A percentile compares a stretch with the other conserved stretches of the same genome.
Evolutionary conservation across 2,113 vertebrate genomes (phyloP).

Genomic region (Corythaixoides concolor): DNA sequence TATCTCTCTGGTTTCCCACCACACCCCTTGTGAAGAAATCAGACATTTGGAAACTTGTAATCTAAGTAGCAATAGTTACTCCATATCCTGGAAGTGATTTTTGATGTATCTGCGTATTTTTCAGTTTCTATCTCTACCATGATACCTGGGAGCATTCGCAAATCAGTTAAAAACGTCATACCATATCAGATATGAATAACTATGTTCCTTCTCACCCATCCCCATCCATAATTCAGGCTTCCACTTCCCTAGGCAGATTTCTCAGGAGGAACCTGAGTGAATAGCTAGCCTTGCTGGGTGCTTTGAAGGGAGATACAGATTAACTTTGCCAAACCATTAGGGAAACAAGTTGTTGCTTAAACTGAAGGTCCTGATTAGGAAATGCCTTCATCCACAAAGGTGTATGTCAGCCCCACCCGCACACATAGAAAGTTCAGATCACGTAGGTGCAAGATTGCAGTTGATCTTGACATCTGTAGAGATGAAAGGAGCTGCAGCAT

Average conservation of each 20-base stretch:
- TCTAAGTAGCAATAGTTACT: not conserved
- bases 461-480: constrained; percentile 6
- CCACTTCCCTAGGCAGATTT: constrained; percentile 11
- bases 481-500: constrained; percentile 42
- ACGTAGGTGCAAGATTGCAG: not conserved
- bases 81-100: constrained; percentile 19
- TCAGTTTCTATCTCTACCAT: not conserved
- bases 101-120: not conserved
- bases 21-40: not conserved
- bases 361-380: constrained; percentile 36
- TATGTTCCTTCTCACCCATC: not conserved
- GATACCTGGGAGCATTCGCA: constrained; percentile 13
- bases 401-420: not conserved
- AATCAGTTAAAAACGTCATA: constrained; percentile 10
- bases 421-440: not conserved
- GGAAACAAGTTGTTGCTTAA: constrained; percentile 43
- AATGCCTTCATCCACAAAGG: not conserved
- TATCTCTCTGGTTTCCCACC: not conserved
- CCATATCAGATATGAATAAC: constrained; percentile 48
- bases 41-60: not conserved
- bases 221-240: not conserved
- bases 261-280: not conserved
- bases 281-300: not conserved
- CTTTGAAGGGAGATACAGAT: constrained; percentile 27
- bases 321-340: constrained; percentile 31